Base-by-base conservation (phyloP, 2,113 vertebrate species). In the Scopus umbretta region DNA sequence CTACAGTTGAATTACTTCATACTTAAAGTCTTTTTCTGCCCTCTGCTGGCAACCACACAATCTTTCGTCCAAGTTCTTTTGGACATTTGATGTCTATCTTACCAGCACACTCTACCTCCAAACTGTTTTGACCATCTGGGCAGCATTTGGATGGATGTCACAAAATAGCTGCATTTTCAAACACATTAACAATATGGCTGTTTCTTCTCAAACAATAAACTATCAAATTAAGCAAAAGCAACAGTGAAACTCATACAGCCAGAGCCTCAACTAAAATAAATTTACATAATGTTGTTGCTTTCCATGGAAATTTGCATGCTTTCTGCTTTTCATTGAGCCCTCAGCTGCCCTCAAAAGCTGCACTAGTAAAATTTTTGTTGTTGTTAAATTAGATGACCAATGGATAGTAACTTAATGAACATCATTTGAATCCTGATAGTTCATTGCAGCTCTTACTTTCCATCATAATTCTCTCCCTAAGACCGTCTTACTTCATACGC, bases 41-140 rank as follows among this genome's bases (percentile, higher is more conserved):
- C 92, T 95, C 95, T 97, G 50, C 84, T 96, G 96, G 90, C 68
- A 91, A 65, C 13, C 38, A 73, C 53, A 61, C 43, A 22, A 67
- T 18, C 40, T 38, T 45, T 32, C 3, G 2, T 16, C 62, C 59
- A 36, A 62, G 21, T 32, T 43, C 47, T 87, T 49, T 5, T 11
- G 22, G 63, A 75, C 16, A 27, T n/a, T 9, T 66, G 49, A 53
- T 26, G 7, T 32, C 42, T 45, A 10, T 14, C 38, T 65, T 38
- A 88, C 25, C 52, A 75, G 34, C 4, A 8, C 10, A 47, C 25
- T 89, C 81, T 13, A 27, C 25, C 61, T 90, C 38, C 52, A 81
- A 75, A 76, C 32, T 45, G 55, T 16, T 90, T 27, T 88, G 43
- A 56, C 36, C 58, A 26, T 16, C 26, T n/a, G 21, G 27, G 84